Evolutionary conservation across 2,888 invertebrate genomes (phyloP), one percentile per base, ranked within the genome.

Genomic region (Acrobasis repandana): DNA sequence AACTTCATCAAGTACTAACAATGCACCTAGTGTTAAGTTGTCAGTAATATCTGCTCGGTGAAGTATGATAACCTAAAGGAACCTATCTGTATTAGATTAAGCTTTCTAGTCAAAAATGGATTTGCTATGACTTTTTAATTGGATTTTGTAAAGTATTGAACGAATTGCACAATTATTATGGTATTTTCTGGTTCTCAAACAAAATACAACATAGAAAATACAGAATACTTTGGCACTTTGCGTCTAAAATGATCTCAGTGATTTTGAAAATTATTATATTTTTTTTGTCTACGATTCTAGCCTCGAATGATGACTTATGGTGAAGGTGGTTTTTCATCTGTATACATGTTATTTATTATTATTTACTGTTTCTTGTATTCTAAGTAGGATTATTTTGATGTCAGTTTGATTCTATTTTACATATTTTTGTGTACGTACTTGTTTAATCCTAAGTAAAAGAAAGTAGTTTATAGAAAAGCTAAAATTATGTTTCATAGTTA

Each of bases 31-130:
- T 76, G 71, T 79, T 86, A 83, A 82, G 83, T 84, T 76, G 76
- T 79, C 77, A 73, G 74, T 75, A 69, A 74, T 74, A 70, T 79
- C 43, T 36, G 74, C 80, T 83, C 75, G 77, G 75, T 80, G 80
- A 90, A 90, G 90, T 90, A 90, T 90, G 88, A 88, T 79, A 76
- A 77, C 80, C 81, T 82, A 85, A 88, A 83, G 90, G 90, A 90
- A 90, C 90, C 90, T 88, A 84, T 89, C 86, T 90, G 88, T 90
- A 88, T 90, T 90, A 88, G 85, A 84, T 82, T 86, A 89, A 90
- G 85, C 79, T 83, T 85, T 92, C 92, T 92, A 92, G 92, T 92
- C 92, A 92, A 91, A 88, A 90, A 89, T 84, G 80, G 79, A 82
- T 85, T 83, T 85, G 81, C 77, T 82, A 75, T 75, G 76, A 75